Percentiles rank a stretch among this genome's conserved stretches.
Evolutionary conservation across 1,140 invertebrate genomes (phyloP).

Genomic region (Trinorchestia longiramus): DNA sequence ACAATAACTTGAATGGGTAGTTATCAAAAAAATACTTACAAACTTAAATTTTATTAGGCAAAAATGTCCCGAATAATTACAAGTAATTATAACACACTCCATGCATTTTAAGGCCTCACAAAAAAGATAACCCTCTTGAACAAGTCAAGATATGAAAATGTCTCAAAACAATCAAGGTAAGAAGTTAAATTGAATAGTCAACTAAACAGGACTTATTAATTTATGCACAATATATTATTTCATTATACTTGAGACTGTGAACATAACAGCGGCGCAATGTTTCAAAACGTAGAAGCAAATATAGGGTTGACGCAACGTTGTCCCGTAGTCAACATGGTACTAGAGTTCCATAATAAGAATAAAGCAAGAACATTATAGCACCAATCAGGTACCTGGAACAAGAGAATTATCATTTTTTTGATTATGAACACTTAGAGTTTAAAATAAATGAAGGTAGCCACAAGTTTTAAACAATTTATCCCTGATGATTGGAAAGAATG

Average conservation of each 20-base stretch:
- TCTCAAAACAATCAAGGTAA: background rate
- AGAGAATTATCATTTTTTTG: too few relatives aligned
- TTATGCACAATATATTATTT: background rate
- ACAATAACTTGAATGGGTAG: background rate
- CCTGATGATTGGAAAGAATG: too few relatives aligned
- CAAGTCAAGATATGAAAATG: background rate
- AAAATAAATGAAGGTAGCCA: too few relatives aligned
- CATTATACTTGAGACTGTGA: background rate
- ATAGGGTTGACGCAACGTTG: background rate
- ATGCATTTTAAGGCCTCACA: background rate
- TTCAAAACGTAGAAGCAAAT: background rate
- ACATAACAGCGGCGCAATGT: background rate
- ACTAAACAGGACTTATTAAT: background rate
- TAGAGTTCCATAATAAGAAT: background rate
- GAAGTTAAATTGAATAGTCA: background rate
- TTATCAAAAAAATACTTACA: background rate
- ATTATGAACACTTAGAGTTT: too few relatives aligned
- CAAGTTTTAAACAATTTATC: too few relatives aligned
- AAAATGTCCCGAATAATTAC: background rate
- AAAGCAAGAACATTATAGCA: background rate
- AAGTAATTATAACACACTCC: background rate
- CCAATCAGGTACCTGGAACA: background rate
- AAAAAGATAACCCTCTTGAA: background rate
- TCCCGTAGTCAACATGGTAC: background rate
- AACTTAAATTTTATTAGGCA: background rate